Base-by-base conservation (phyloP, 2,113 vertebrate genomes). In the Lophochroa leadbeateri region DNA sequence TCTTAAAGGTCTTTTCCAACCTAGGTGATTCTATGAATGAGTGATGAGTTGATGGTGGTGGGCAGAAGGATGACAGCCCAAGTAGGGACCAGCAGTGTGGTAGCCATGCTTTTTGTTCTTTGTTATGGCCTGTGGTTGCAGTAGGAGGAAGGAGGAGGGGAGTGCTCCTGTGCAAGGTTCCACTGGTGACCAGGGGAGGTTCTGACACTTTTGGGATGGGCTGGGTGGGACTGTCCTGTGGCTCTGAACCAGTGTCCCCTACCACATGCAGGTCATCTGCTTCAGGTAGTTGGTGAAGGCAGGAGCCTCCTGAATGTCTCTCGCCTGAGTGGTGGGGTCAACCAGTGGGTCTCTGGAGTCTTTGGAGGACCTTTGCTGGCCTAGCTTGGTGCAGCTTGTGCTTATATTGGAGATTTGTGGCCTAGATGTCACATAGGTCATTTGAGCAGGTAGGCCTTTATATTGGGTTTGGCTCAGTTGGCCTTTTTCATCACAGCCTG, bases 141-240 rank as follows among this genome's bases (percentile, higher is more conserved):
- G 60, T 33, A 15, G 31, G 35, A 29, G 46, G 24, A 16, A 17
- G 33, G 8, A 55, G 29, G 25, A 55, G 49, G 11, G 11, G 13
- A 50, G 7, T 3, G 2, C 11, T 47, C 31, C 49, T 1, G 0
- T 11, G 7, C 24, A 63, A 25, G 13, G 20, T 44, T 41, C 28
- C 15, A 4, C 33, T 46, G 39, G 19, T 76, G n/a, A 20, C 16
- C 1, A 1, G 17, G 6, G 16, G 5, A 21, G 55, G 29, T 75
- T 33, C 8, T 11, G 12, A 24, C 0, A 1, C 28, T 46, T 8
- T 15, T 60, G 27, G 31, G 21, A 17, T 60, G 52, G 29, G 49
- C 19, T 1, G 1, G 7, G 17, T 72, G 43, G 31, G 44, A 29
- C 52, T 61, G 53, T 29, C 13, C 6, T 44, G 3, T 23, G 28